A percentile compares a stretch with the other conserved stretches of the same genome.
These are phyloP conservation scores for Eurystomus gularis DNA, from an alignment of 2,113 vertebrate species.

Conservation along the genomic window DNA sequence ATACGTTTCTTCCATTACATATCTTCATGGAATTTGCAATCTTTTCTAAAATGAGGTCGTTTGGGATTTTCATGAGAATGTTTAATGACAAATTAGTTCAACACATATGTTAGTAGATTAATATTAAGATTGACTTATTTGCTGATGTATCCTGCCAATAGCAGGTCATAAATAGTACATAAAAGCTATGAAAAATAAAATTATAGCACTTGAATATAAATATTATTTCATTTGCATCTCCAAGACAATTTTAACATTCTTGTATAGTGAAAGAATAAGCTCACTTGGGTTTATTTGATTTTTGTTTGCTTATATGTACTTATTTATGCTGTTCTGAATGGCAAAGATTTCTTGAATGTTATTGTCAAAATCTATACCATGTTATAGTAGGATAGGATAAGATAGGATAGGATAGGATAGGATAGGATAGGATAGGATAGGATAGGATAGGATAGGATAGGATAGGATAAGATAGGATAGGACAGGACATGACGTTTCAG, in stretches of 20 bases:
- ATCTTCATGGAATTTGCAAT: background rate
- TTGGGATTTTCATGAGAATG: accelerated
- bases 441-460: no score
- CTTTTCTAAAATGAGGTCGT: background rate
- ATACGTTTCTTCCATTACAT: background rate
- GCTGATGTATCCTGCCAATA: background rate
- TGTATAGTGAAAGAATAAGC: accelerated
- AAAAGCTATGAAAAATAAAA: background rate
- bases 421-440: no score
- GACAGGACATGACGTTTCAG: no score
- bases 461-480: no score
- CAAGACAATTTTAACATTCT: background rate
- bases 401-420: no score
- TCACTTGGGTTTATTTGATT: background rate
- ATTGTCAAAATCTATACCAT: background rate
- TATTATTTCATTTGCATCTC: accelerated
- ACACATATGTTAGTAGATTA: background rate
- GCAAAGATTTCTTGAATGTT: background rate
- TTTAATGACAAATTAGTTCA: background rate
- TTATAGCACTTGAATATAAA: background rate
- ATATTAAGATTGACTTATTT: background rate
- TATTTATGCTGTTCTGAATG: background rate
- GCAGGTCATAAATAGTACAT: background rate
- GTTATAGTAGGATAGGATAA: no score
- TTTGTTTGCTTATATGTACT: background rate